Conservation (phyloP, 1,140 invertebrate genomes). For the Drosophila saltans region DNA sequence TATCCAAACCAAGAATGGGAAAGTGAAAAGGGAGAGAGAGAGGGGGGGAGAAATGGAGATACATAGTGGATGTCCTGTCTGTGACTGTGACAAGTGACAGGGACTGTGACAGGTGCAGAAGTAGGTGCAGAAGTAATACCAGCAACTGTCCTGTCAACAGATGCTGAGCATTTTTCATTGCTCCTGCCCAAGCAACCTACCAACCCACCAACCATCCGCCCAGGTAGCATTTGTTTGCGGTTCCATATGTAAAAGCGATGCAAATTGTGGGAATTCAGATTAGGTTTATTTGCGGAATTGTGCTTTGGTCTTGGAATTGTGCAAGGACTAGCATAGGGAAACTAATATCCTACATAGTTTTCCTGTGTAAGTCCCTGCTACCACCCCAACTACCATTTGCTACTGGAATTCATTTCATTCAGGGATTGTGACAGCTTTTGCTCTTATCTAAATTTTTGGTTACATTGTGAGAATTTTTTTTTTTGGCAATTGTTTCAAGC, state of each 20-base stretch:
- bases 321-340: background rate
- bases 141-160: constrained; percentile 38
- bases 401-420: background rate
- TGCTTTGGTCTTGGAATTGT: background rate
- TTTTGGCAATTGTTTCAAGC: constrained; percentile 3
- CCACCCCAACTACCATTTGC: background rate
- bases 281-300: constrained; percentile 4
- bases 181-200: background rate
- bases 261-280: constrained; percentile 8
- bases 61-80: constrained; percentile 20
- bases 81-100: constrained; percentile 29
- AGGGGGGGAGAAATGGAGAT: background rate
- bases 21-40: background rate
- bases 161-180: constrained; percentile 44
- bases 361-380: background rate
- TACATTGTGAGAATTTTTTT: background rate
- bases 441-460: background rate
- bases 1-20: constrained; percentile 16
- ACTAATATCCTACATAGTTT: background rate
- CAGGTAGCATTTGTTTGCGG: constrained; percentile 34
- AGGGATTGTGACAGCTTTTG: background rate
- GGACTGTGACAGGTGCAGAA: constrained; percentile 27
- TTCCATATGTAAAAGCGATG: constrained; percentile 13
- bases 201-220: background rate
- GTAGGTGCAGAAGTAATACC: too few species aligned